A percentile compares a stretch with the other conserved stretches of the same genome.
Conservation (phyloP, 2,797 vertebrate genomes). For the Rhincodon typus region DNA sequence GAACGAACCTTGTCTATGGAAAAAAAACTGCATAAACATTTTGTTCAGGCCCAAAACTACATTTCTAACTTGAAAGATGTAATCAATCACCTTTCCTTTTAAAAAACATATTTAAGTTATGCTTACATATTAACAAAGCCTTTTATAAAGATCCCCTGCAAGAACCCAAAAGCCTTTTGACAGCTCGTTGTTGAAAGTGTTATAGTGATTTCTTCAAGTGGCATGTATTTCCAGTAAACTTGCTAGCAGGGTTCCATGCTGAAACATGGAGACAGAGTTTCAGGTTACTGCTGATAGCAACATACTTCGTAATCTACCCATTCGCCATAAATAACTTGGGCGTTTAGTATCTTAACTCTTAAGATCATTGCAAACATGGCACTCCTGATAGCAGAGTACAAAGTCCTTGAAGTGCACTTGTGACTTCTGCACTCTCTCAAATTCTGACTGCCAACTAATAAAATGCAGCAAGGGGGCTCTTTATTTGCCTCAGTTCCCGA, state of each 20-base stretch:
- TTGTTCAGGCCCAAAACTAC: neutral
- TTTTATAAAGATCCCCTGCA: neutral
- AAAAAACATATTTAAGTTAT: neutral
- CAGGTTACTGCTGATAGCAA: constrained; percentile 11
- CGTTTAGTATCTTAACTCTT: neutral
- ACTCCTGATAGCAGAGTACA: neutral
- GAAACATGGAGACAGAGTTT: constrained; percentile 22
- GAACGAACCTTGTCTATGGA: neutral
- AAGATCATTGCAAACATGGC: neutral
- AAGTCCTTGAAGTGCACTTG: neutral
- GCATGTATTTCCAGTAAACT: neutral
- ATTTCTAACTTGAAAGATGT: neutral
- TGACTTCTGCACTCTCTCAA: neutral
- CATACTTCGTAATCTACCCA: constrained; percentile 1
- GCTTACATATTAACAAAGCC: neutral
- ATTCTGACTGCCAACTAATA: neutral
- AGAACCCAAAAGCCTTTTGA: no score
- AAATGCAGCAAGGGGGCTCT: neutral
- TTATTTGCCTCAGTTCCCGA: neutral
- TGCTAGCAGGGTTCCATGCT: neutral
- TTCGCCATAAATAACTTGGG: constrained; percentile 9
- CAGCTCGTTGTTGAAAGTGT: neutral
- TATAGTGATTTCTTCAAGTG: neutral
- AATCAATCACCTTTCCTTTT: neutral
- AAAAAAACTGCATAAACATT: neutral